Conservation (phyloP, 2,797 vertebrate genomes). For the Gobionotothen gibberifrons region DNA sequence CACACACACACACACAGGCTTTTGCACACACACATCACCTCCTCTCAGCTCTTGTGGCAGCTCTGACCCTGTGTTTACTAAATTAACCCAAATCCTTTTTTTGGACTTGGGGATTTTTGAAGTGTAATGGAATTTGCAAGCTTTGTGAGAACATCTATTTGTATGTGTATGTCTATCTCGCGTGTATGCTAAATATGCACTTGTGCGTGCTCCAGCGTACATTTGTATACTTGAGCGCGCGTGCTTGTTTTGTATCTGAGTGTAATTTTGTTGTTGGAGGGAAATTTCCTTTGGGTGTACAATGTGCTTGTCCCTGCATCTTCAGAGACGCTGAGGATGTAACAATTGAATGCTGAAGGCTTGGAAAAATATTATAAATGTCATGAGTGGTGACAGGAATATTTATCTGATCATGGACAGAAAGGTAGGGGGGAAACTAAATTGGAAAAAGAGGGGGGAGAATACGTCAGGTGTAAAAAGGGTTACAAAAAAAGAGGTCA, state of each 20-base stretch:
- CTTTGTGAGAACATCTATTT: conserved; percentile 78
- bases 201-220: conserved; percentile 20
- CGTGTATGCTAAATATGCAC: conserved; percentile 25
- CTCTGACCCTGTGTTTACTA: conserved; percentile 98
- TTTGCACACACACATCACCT: conserved; percentile 38
- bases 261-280: conserved; percentile 89
- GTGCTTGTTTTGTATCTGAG: conserved; percentile 59
- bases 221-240: conserved; percentile 24
- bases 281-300: conserved; percentile 88
- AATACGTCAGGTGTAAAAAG: conserved; percentile 20
- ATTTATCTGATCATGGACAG: conserved; percentile 55
- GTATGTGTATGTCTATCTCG: conserved; percentile 71
- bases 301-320: conserved; percentile 85
- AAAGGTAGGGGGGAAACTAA: conserved; percentile 3
- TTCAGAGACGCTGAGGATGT: conserved; percentile 73
- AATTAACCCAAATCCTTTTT: conserved; percentile 97
- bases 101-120: conserved; percentile 85
- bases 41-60: conserved; percentile 89
- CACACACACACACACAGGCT: conserved; percentile 1
- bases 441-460: conserved; percentile 27
- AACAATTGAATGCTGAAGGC: conserved; percentile 66
- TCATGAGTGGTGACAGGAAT: conserved; percentile 52
- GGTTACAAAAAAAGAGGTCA: conserved; percentile 30
- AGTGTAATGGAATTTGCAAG: conserved; percentile 98
- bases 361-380: conserved; percentile 55